A percentile compares a stretch with the other conserved stretches of the same genome.
phyloP scores from a whole-genome alignment of 1,140 invertebrate genomes.

The Bombus pyrosoma region DNA sequence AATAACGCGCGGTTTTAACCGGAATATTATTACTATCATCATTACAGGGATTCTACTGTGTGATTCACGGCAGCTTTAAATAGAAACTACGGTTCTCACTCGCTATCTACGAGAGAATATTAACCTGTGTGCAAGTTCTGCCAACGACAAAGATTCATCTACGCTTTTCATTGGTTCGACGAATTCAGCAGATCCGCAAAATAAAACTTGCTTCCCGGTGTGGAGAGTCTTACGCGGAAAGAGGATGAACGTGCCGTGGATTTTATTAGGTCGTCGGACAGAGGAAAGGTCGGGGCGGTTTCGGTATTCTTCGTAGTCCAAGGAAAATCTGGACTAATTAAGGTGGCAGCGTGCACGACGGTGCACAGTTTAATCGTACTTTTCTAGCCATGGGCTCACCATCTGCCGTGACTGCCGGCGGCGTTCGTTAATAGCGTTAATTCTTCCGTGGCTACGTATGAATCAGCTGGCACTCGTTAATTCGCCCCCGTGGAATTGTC shows the following conservation, averaged over 20 bases:
- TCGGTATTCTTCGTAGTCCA: constrained; percentile 56
- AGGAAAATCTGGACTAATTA: constrained; percentile 72
- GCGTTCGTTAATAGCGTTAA: constrained; percentile 43
- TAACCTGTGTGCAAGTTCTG: not conserved
- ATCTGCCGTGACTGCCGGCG: constrained; percentile 46
- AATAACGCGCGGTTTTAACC: not conserved
- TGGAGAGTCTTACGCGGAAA: not conserved
- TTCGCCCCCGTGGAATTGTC: constrained; percentile 25
- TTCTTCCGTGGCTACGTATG: constrained; percentile 53
- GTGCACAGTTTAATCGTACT: constrained; percentile 61
- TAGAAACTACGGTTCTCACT: not conserved
- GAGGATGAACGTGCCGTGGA: constrained; percentile 59
- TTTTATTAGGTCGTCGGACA: constrained; percentile 63
- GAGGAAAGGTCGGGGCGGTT: constrained; percentile 44
- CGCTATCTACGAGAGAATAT: constrained; percentile 4
- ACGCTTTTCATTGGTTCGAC: not conserved
- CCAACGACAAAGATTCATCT: constrained; percentile 4
- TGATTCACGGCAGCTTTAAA: not conserved
- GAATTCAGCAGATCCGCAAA: not conserved
- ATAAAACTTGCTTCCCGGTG: constrained; percentile 1
- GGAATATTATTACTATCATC: not conserved
- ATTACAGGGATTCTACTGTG: not conserved
- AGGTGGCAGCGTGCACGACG: constrained; percentile 52
- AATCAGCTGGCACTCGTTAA: constrained; percentile 52
- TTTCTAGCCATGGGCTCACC: constrained; percentile 45